Evolutionary conservation across 2,888 invertebrate genomes (phyloP), one percentile per base, ranked within the genome.

Genomic region (Chirona hameri): DNA sequence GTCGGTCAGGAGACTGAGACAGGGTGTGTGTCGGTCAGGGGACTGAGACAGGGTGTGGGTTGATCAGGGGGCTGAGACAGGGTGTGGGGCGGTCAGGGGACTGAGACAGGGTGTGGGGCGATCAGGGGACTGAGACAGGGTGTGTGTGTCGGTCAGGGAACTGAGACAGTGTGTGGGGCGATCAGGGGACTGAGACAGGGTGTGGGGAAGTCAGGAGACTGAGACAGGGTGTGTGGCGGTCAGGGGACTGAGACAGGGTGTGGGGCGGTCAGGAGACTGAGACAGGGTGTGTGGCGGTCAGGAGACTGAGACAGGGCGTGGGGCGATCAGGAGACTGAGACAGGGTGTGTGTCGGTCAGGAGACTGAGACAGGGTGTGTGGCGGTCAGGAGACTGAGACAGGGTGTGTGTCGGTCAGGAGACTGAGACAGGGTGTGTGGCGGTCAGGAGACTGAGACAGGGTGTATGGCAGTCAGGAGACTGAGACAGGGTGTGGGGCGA

Each of bases 1-100:
- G n/a, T 86, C 86, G 84, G 86, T n/a, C n/a, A n/a, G 27, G 27
- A 4, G 69, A 69, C 60, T 10, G 69, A 82, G 9, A 79, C 27
- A 39, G 10, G 18, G 79, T n/a, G n/a, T n/a, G n/a, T n/a, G n/a
- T n/a, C n/a, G 39, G 39, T 39, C 24, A 60, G 27, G 27, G 27
- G 69, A 69, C 60, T 10, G 69, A 82, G 9, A 79, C 27, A 39
- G 10, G 18, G 79, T n/a, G n/a, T n/a, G n/a, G n/a, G n/a, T n/a
- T 2, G 39, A 7, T 39, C 24, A 60, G 27, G 27, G 27, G 69
- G 29, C 60, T 10, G 69, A 82, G 9, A 79, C 27, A 39, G 10
- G 18, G 79, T n/a, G n/a, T n/a, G 39, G 39, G 39, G 39, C 4
- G 39, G 39, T 39, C 24, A 60, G 27, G 27, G 27, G 69, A 69